Evolutionary conservation across 2,113 vertebrate genomes (phyloP), one percentile per base, ranked within the genome.

Genomic region (Microtus montanus): DNA sequence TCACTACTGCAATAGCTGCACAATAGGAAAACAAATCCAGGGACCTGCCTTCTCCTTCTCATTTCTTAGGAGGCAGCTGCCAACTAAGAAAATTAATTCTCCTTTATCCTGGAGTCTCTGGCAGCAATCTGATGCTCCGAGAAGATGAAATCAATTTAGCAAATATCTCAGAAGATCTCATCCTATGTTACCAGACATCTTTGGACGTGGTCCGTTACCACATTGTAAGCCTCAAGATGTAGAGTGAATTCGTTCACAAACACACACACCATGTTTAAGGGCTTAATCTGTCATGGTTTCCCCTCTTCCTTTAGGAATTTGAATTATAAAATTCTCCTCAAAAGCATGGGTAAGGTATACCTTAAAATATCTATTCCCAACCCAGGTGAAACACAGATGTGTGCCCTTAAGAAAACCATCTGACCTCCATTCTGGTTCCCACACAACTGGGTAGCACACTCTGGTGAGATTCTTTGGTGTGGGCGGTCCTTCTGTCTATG

Each of bases 41-140:
- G 95, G 61, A 63, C n/a, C 92, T 94, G 63, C 75, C 15, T 58
- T 74, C n/a, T 44, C 28, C 47, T 90, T 87, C 82, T 61, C n/a
- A 17, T 41, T 63, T 90, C 88, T 87, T 74, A 89, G 73, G 82
- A 90, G 75, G 61, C 54, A 79, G 30, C 26, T 90, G 28, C 63
- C 80, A 84, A 94, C 93, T 95, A 94, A 93, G 93, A 95, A 96
- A 96, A 90, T 95, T 79, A 88, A 93, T 78, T 91, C 89, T 94
- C 73, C 78, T 78, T 90, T 92, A 90, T 64, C 41, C 71, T 38
- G 83, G 84, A 63, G 95, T 94, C 52, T 84, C 92, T 20, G n/a
- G 93, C 89, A 95, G 75, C 38, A 82, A 52, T 64, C 54, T 82
- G 93, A 92, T 90, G 92, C 54, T 95, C 88, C 52, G 66, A 92